Evolutionary conservation across 1,140 invertebrate genomes (phyloP), one percentile per base, ranked within the genome.

Genomic region (Lerema accius): DNA sequence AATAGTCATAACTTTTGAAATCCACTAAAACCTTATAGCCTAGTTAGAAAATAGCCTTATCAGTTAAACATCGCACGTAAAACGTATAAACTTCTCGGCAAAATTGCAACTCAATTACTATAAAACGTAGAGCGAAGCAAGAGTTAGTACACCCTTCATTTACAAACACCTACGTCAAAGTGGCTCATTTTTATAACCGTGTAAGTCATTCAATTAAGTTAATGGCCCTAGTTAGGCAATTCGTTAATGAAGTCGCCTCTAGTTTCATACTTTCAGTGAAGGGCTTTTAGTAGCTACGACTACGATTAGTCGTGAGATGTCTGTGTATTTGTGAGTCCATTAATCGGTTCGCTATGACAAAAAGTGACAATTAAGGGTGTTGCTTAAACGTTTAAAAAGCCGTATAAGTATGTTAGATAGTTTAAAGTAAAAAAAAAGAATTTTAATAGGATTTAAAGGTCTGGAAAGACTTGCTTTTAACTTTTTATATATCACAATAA

Each of bases 161-260:
- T n/a, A 58, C 19, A 4, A 35, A 58, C 53, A 19, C 53, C 40
- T 35, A 45, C 40, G 53, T 32, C 6, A 35, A 58, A 58, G 42
- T 45, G 53, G 40, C 14, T 58, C 40, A 58, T 58, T 58, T 58
- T 58, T 58, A 58, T 45, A 58, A 32, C 23, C 53, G 26, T 43
- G 48, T n/a, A 58, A 43, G 50, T 10, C 62, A 63, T 58, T 66
- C 65, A 71, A 71, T 74, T 71, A 74, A 50, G 42, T 32, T 71
- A 68, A 74, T 74, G 66, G 62, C 37, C 13, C 51, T 50, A 65
- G 55, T 74, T 67, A 68, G 68, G 63, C 56, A 66, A 68, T 74
- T 74, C 65, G 68, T 63, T 74, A 71, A 71, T 68, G 63, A 74
- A 74, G 50, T 60, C 46, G 45, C 39, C 28, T 55, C 37, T 42